A percentile compares a stretch with the other conserved stretches of the same genome.
These are phyloP conservation scores for Rotaria sp. DNA, from an alignment of 2,888 invertebrate genomes.

Conservation along the genomic window DNA sequence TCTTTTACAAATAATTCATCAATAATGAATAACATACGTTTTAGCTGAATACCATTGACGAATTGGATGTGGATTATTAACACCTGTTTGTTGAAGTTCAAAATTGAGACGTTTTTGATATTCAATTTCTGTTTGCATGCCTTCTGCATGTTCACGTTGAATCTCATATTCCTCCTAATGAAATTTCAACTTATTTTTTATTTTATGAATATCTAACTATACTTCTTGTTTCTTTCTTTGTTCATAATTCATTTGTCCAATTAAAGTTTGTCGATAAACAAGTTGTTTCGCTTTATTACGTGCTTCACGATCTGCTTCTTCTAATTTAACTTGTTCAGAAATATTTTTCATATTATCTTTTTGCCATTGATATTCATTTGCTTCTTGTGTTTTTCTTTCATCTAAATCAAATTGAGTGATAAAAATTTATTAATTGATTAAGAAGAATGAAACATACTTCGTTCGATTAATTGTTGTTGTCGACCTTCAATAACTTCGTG, in stretches of 20 bases:
- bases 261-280: background rate
- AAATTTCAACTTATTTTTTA: background rate
- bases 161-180: background rate
- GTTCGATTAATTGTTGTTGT: background rate
- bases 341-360: background rate
- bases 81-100: conserved; percentile 27
- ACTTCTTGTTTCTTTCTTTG: background rate
- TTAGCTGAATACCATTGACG: conserved; percentile 18
- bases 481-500: background rate
- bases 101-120: conserved; percentile 8
- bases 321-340: conserved; percentile 1
- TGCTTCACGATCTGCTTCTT: background rate
- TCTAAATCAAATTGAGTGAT: background rate
- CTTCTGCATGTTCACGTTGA: conserved; percentile 21
- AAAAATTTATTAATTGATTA: background rate
- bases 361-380: conserved; percentile 1
- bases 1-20: background rate
- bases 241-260: conserved; percentile 3
- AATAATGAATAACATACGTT: background rate
- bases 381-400: background rate
- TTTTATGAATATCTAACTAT: background rate
- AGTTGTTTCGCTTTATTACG: background rate
- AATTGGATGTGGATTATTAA: background rate
- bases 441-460: background rate
- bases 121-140: conserved; percentile 26